Conservation (phyloP, 92 coral and sea anemone genomes). For the Epizoanthus rinbou region DNA sequence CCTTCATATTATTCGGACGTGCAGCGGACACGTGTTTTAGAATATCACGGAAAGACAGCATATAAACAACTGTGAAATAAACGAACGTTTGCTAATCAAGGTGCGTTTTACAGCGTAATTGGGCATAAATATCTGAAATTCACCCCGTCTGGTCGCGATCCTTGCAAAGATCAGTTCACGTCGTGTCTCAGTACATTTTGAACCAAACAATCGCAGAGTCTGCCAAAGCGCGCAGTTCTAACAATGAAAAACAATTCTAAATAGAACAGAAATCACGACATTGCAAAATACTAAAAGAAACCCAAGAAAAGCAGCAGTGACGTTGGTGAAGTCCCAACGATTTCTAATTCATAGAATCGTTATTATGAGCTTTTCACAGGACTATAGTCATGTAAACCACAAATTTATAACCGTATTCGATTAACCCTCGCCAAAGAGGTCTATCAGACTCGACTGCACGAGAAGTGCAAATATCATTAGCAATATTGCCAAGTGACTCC, state of each 20-base stretch:
- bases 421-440: not conserved
- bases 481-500: not conserved
- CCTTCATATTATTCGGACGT: slow-evolving; percentile 10
- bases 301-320: slow-evolving; percentile 10
- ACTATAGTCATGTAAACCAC: slow-evolving; percentile 29
- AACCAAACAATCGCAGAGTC: not conserved
- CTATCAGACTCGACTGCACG: not conserved
- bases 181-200: too few species aligned
- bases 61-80: not conserved
- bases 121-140: not conserved
- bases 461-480: slow-evolving; percentile 35
- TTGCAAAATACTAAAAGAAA: not conserved
- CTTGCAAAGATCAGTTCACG: not conserved
- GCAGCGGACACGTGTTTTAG: slow-evolving; percentile 18
- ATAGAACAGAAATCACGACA: not conserved
- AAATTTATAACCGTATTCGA: not conserved
- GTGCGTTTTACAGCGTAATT: not conserved
- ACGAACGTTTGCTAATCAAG: not conserved
- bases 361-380: not conserved
- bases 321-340: not conserved
- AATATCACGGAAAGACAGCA: not conserved
- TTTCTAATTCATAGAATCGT: slow-evolving; percentile 9
- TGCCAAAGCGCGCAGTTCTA: not conserved
- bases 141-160: slow-evolving; percentile 6
- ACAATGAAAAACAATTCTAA: slow-evolving; percentile 17